Evolutionary conservation across 1,140 invertebrate genomes (phyloP), one percentile per base, ranked within the genome.

Genomic region (Lepidurus apus): DNA sequence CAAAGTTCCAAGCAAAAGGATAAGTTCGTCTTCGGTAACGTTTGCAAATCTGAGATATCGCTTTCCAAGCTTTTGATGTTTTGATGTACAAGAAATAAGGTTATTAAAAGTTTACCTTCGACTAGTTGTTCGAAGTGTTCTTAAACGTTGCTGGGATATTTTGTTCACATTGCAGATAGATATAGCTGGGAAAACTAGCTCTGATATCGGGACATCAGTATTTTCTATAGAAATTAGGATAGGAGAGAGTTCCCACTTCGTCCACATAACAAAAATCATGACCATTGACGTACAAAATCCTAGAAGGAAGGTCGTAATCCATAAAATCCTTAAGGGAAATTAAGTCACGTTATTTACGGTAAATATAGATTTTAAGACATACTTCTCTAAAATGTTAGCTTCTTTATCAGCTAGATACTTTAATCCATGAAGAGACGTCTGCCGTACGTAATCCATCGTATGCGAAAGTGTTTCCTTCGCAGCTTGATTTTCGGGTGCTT

Each of bases 91-190:
- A 13, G 8, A 13, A 65, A 21, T 65, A 9, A 11, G 17, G 13
- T 13, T n/a, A 17, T n/a, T 11, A 9, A 65, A 65, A 7, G 21
- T n/a, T 21, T 65, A 65, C 53, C 21, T 65, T 9, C 53, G 53
- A 21, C 53, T 65, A 65, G 43, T 47, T 42, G 65, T 42, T 26
- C 78, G 10, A 7, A 47, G 74, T n/a, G 9, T 43, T 47, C 43
- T 13, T 3, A 80, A 73, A 9, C 65, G 42, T 5, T 65, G 45
- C 74, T 80, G 74, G 21, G 75, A 77, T 8, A 80, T 77, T 78
- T 80, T 79, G 47, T 80, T 80, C 26, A 77, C 75, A 21, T 77
- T 80, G 76, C 79, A 80, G 8, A 80, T 47, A 26, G 79, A 80
- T 43, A 80, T 76, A n/a, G 79, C 42, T 10, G 79, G 79, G 73